Evolutionary conservation across 1,140 invertebrate species (phyloP).

Genomic region (Pseudomyrmex pallidus): DNA sequence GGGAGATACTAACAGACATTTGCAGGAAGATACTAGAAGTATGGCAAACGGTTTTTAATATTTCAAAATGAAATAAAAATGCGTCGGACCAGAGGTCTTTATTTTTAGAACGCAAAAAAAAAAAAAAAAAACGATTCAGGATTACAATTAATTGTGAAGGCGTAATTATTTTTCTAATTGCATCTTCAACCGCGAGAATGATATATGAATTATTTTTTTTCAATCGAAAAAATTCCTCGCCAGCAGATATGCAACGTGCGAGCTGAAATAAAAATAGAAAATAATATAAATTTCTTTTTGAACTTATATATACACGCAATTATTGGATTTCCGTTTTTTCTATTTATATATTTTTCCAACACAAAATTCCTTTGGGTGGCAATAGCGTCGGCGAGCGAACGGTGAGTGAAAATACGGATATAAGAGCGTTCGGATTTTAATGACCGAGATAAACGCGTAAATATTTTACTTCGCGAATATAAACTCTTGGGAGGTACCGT

Average conservation of each 20-base stretch:
- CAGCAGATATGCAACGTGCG: neutral
- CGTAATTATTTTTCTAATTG: too few species aligned
- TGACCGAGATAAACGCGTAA: slow-evolving; percentile 28
- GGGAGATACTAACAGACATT: too few species aligned
- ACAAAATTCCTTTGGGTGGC: neutral
- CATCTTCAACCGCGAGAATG: too few species aligned
- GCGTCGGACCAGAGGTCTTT: too few species aligned
- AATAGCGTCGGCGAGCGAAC: neutral
- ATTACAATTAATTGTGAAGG: too few species aligned
- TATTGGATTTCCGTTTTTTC: slow-evolving; percentile 12
- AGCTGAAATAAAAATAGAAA: neutral
- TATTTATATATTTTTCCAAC: neutral
- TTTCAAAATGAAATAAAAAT: too few species aligned
- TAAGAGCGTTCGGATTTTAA: slow-evolving; percentile 26
- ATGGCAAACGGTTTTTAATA: too few species aligned
- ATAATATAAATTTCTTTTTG: neutral
- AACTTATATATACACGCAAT: slow-evolving; percentile 3
- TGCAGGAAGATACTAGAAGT: too few species aligned
- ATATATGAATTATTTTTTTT: slow-evolving; percentile 11
- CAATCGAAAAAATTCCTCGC: neutral
- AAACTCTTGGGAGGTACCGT: neutral
- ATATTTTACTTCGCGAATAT: slow-evolving; percentile 18
- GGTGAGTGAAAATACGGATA: neutral
- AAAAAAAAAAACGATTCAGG: neutral
- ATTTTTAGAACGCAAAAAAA: neutral